Evolutionary conservation across 35 echinoderm and acorn worm species (phyloP), one percentile per base, ranked within the genome.

Genomic region (Ophioderma brevispina): DNA sequence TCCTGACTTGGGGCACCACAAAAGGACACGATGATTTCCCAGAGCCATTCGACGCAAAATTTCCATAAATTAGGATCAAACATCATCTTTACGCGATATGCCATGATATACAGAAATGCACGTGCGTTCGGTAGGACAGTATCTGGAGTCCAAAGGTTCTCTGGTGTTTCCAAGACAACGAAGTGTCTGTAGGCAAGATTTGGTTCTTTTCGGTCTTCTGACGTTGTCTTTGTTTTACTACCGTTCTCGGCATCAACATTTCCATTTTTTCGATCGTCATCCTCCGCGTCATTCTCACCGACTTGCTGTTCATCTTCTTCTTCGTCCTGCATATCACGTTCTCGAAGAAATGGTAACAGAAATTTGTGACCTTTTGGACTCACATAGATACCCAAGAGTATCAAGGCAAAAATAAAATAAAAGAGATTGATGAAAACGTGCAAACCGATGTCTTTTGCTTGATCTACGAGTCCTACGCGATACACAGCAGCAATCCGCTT

Each of bases 71-170:
- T 83, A 17, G 64, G 82, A 82, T 91, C 82, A 28, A 91, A 49
- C 19, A 52, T 80, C 90, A 91, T 91, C 35, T 79, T 76, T 6
- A 80, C 82, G n/a, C 94, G 81, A 30, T 85, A 93, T 40, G 34
- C 10, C 94, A 96, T 96, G 43, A 85, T 88, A 35, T 55, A 78
- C 40, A 93, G 85, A 32, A 91, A 91, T 41, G 41, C 82, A 21
- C 75, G 32, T 39, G 39, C 64, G 70, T 38, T 38, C 37, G 32
- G 33, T 63, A 76, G 35, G 25, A 80, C 55, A 50, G 76, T 92
- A 33, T 86, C 33, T 10, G 94, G 94, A 37, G 90, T 35, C 18
- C 83, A 64, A 3, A 92, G 39, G 11, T 81, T 35, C 5, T 42
- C 40, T 23, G 91, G 87, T 17, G 86, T 32, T 13, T 89, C 87